These are phyloP conservation scores for Mactromeris polynyma DNA, from an alignment of 2,888 invertebrate species.

Conservation along the genomic window DNA sequence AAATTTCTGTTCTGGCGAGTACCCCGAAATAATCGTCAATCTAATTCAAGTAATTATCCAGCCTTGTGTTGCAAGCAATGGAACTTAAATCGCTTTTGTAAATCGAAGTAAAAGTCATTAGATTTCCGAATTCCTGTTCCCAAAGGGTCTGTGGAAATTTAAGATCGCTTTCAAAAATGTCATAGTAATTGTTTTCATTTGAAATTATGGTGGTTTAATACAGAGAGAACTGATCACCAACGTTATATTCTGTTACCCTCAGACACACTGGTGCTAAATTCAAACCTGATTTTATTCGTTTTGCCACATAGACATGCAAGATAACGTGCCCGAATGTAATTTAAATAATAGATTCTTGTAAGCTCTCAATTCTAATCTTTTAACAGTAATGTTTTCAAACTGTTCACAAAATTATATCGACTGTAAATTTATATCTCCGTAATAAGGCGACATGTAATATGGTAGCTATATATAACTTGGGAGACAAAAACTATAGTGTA, in stretches of 20 bases:
- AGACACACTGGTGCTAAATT: conserved; percentile 42
- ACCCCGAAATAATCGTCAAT: conserved; percentile 3
- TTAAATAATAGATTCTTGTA: conserved; percentile 37
- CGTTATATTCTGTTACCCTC: neutral
- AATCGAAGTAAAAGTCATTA: conserved; percentile 16
- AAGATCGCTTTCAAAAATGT: conserved; percentile 28
- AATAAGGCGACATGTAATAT: neutral
- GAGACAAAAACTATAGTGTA: neutral
- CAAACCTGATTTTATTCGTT: conserved; percentile 38
- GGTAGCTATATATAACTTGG: neutral
- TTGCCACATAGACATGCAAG: conserved; percentile 28
- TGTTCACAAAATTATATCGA: neutral
- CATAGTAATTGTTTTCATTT: conserved; percentile 34
- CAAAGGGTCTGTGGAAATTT: conserved; percentile 12
- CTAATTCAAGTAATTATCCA: neutral
- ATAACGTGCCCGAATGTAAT: conserved; percentile 29
- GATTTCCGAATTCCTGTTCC: conserved; percentile 11
- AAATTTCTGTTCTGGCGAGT: conserved; percentile 9
- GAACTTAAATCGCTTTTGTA: conserved; percentile 23
- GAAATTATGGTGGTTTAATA: conserved; percentile 28
- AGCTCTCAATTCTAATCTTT: neutral
- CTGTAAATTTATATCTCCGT: conserved; percentile 14
- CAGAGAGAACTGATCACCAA: neutral
- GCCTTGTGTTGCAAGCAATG: neutral
- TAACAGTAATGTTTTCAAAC: conserved; percentile 10